Percentiles rank a stretch among this genome's conserved stretches.
These are phyloP conservation scores for Antigone vipio DNA, from an alignment of 2,113 vertebrate species.

Conservation along the genomic window DNA sequence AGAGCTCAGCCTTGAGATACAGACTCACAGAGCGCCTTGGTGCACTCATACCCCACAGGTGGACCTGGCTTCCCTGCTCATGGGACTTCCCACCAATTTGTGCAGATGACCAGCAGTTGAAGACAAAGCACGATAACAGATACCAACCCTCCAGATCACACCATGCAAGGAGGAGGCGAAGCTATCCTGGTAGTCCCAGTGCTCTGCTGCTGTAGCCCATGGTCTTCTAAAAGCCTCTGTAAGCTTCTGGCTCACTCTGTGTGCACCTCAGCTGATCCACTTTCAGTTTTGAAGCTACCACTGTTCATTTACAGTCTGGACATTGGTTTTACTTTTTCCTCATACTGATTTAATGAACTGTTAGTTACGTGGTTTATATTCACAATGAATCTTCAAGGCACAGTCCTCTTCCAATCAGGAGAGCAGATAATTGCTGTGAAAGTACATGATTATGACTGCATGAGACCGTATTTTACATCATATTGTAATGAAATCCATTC, in stretches of 20 bases:
- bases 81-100: fast-evolving
- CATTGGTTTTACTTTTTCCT: neutral
- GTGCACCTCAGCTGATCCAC: neutral
- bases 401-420: neutral
- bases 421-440: neutral
- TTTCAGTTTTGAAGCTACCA: neutral
- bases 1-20: neutral
- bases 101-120: neutral
- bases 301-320: neutral
- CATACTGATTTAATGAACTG: neutral
- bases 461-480: neutral
- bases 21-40: neutral
- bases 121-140: neutral
- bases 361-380: neutral
- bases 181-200: neutral
- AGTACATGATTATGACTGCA: neutral
- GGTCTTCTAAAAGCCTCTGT: neutral
- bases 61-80: neutral
- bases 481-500: neutral
- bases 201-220: neutral
- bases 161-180: neutral
- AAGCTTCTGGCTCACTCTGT: neutral
- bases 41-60: too few species aligned
- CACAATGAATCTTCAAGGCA: neutral
- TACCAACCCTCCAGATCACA: neutral